Evolutionary conservation across 2,113 vertebrate species (phyloP).

Genomic region (Festucalex cinctus): DNA sequence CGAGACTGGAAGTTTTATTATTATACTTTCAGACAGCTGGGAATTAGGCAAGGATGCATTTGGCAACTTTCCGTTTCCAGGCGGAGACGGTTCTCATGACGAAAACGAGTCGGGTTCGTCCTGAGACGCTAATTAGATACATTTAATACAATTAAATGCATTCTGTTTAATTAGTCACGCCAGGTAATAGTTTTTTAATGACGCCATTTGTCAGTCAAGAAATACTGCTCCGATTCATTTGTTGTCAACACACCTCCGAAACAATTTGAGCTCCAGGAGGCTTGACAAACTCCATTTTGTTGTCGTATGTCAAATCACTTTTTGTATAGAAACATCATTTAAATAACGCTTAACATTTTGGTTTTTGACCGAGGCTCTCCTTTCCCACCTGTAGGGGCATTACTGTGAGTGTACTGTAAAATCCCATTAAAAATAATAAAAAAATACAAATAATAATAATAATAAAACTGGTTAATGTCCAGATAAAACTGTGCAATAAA

Average conservation of each 20-base stretch:
- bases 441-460: too few relatives aligned
- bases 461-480: too few relatives aligned
- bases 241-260: neutral
- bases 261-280: neutral
- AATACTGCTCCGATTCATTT: neutral
- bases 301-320: neutral
- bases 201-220: neutral
- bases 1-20: neutral
- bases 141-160: neutral
- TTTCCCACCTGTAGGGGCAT: too few relatives aligned
- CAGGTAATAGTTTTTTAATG: neutral
- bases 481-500: too few relatives aligned
- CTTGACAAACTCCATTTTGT: neutral
- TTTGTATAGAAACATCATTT: too few relatives aligned
- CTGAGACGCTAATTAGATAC: neutral
- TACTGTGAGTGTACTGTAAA: too few relatives aligned
- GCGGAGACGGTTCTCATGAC: neutral
- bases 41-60: neutral
- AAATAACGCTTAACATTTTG: too few relatives aligned
- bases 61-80: neutral
- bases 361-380: too few relatives aligned
- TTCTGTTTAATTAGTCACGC: neutral
- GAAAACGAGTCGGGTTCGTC: neutral
- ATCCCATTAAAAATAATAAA: too few relatives aligned
- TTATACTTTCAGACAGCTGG: constrained; percentile 7